Evolutionary conservation across 2,113 vertebrate genomes (phyloP).

Genomic region (Lucifuga dentata): DNA sequence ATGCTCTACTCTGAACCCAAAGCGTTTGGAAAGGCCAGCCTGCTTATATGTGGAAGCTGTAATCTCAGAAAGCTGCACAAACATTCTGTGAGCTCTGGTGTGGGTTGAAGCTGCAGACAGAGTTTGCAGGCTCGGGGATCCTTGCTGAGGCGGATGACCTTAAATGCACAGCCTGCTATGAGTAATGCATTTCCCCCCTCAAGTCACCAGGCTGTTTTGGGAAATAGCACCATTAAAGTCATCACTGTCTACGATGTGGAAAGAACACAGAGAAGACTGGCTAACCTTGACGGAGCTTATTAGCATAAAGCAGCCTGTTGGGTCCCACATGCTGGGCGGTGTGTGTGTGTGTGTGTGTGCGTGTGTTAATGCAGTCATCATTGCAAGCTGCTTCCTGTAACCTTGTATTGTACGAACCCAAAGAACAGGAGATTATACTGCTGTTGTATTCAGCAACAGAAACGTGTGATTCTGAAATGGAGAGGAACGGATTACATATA

Average conservation of each 20-base stretch:
- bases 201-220: conserved; percentile 58
- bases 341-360: conserved; percentile 27
- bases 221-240: conserved; percentile 65
- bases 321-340: conserved; percentile 35
- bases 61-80: too few relatives aligned
- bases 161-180: conserved; percentile 33
- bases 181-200: conserved; percentile 50
- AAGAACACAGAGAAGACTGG: conserved; percentile 60
- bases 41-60: too few relatives aligned
- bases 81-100: conserved; percentile 17
- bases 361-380: conserved; percentile 37
- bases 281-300: conserved; percentile 77
- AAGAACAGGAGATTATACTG: conserved; percentile 10
- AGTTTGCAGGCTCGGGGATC: conserved; percentile 46
- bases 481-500: not conserved
- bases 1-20: too few relatives aligned
- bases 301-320: conserved; percentile 72
- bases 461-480: conserved; percentile 2
- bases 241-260: conserved; percentile 66
- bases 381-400: conserved; percentile 35
- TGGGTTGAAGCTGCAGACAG: conserved; percentile 37
- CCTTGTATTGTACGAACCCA: conserved; percentile 25
- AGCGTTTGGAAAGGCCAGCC: too few relatives aligned
- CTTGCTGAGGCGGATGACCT: conserved; percentile 49
- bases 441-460: conserved; percentile 20